Base-by-base conservation (phyloP, 2,888 invertebrate species). In the Heliconius sara region DNA sequence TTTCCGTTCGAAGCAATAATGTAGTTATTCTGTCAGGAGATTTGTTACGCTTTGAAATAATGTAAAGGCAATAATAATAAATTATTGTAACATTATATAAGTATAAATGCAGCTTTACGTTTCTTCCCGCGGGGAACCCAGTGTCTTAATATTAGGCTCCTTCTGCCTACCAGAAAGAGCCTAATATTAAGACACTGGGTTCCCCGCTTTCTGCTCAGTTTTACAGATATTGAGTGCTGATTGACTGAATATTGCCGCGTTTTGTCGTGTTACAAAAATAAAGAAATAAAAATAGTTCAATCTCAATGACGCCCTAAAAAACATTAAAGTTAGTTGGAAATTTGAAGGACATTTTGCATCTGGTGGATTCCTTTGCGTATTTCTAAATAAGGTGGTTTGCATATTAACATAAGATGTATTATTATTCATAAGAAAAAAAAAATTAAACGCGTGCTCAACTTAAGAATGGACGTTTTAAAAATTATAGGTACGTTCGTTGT, bases 351-450 rank as follows among this genome's bases (percentile, higher is more conserved):
- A 25, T 10, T 25, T 63, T 47, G 63, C 22, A 63, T 47, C 30
- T 25, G 39, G 13, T 34, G 60, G 68, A 75, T 70, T 79, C 63
- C 63, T 30, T 13, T 60, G 43, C 47, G 75, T 70, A 63, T 60
- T 7, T 68, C 25, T 63, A 67, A 68, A 3, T 13, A 27, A 43
- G 67, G 57, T 27, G 43, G n/a, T 52, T 75, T 68, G 79, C 74
- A 79, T 79, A 75, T 75, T 47, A 27, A 79, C 70, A 27, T n/a
- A 43, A 7, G 22, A 12, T 65, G 63, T 57, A 63, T 67, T 39
- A 57, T 67, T 78, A 39, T 67, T 6, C 3, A 39, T 68, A n/a
- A 1, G 5, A 34, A 39, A 22, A 57, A 73, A 78, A 67, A 73
- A 16, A 7, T 16, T 43, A n/a, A 66, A n/a, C 16, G 47, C 74